A percentile compares a stretch with the other conserved stretches of the same genome.
Evolutionary conservation across 2,888 invertebrate genomes (phyloP).

Genomic region (Drosophila phalerata): DNA sequence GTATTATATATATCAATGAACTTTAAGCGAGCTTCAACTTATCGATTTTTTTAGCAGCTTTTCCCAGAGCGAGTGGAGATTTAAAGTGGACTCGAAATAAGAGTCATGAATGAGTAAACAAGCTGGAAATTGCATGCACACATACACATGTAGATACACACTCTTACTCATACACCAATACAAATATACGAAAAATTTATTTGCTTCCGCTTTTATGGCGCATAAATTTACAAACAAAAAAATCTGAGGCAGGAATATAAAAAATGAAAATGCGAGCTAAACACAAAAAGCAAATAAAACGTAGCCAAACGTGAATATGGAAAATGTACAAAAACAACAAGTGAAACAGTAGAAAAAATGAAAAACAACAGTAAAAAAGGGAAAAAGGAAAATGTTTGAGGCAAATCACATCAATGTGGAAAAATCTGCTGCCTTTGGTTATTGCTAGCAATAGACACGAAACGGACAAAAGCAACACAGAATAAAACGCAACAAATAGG

Average conservation of each 20-base stretch:
- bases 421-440: conserved; percentile 73
- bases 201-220: conserved; percentile 66
- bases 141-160: neutral
- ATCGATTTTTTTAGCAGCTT: conserved; percentile 56
- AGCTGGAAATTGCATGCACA: conserved; percentile 29
- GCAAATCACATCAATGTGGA: conserved; percentile 73
- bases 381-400: conserved; percentile 36
- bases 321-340: conserved; percentile 31
- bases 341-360: neutral
- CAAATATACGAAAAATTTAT: conserved; percentile 43
- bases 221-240: conserved; percentile 71
- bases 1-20: neutral
- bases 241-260: conserved; percentile 63
- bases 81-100: conserved; percentile 41
- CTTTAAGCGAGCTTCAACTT: conserved; percentile 43
- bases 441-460: conserved; percentile 58
- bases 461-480: conserved; percentile 10
- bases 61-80: conserved; percentile 14
- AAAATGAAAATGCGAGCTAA: conserved; percentile 56
- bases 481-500: conserved; percentile 11
- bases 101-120: conserved; percentile 70
- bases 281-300: conserved; percentile 64
- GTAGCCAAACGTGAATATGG: conserved; percentile 56
- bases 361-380: neutral
- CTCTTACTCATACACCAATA: conserved; percentile 1